Percentiles rank a stretch among this genome's conserved stretches.
Evolutionary conservation across 2,888 invertebrate species (phyloP).

Genomic region (Arenicola marina): DNA sequence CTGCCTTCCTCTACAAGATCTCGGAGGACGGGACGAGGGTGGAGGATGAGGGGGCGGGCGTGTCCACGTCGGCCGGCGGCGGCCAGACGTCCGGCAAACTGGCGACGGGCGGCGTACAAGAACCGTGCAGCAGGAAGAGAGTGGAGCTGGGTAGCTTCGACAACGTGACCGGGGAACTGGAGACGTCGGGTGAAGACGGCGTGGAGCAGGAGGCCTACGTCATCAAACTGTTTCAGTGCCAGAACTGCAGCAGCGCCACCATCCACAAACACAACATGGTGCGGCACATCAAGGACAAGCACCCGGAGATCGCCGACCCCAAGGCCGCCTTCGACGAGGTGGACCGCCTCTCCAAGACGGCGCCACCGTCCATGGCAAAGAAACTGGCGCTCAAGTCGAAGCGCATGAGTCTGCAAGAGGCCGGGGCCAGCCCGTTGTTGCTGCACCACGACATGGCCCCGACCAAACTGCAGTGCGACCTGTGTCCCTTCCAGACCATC

Average conservation of each 20-base stretch:
- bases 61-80: background rate
- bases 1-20: conserved; percentile 45
- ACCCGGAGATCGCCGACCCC: conserved; percentile 7
- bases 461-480: conserved; percentile 64
- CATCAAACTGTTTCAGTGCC: conserved; percentile 2
- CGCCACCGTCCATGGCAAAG: background rate
- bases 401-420: too few species aligned
- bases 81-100: background rate
- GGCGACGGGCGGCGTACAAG: background rate
- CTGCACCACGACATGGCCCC: background rate
- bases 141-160: background rate
- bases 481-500: conserved; percentile 71
- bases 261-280: background rate
- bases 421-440: background rate
- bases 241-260: conserved; percentile 1
- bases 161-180: background rate
- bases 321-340: background rate
- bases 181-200: background rate
- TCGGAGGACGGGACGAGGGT: conserved; percentile 56
- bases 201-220: background rate
- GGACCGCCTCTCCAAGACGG: background rate
- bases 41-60: conserved; percentile 35
- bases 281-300: conserved; percentile 5
- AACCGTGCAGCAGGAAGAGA: too few species aligned
- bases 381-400: too few species aligned